Conservation (phyloP, 2,888 invertebrate species). For the Stenurella melanura region DNA sequence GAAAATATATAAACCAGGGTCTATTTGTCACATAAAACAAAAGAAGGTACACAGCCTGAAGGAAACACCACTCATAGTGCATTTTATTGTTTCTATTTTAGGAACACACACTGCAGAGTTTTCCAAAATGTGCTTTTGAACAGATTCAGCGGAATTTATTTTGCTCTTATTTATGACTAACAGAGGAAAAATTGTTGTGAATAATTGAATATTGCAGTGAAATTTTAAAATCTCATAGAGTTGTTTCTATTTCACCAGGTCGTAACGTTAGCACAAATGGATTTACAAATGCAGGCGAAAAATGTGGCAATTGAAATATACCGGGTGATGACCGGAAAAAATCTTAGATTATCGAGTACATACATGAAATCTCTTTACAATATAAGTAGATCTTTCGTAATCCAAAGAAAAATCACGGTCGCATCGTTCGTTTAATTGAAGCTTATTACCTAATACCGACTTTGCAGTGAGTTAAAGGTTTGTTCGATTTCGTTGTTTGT, state of each 20-base stretch:
- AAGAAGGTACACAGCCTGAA: background rate
- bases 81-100: conserved; percentile 15
- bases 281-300: too few relatives aligned
- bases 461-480: too few relatives aligned
- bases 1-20: conserved; percentile 26
- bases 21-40: conserved; percentile 35
- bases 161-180: background rate
- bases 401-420: too few relatives aligned
- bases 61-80: conserved; percentile 10
- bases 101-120: background rate
- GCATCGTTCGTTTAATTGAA: too few relatives aligned
- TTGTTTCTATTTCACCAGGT: background rate
- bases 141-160: background rate
- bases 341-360: too few relatives aligned
- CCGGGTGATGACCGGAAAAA: too few relatives aligned
- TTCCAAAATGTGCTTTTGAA: conserved; percentile 1
- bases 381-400: too few relatives aligned
- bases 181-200: background rate
- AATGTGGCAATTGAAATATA: too few relatives aligned
- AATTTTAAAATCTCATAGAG: background rate
- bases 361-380: too few relatives aligned
- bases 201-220: background rate
- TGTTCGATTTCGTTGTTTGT: too few relatives aligned
- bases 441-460: too few relatives aligned
- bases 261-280: background rate